These are phyloP conservation scores for Brachypodius melanocephalos DNA, from an alignment of 2,113 vertebrate species.

Conservation along the genomic window DNA sequence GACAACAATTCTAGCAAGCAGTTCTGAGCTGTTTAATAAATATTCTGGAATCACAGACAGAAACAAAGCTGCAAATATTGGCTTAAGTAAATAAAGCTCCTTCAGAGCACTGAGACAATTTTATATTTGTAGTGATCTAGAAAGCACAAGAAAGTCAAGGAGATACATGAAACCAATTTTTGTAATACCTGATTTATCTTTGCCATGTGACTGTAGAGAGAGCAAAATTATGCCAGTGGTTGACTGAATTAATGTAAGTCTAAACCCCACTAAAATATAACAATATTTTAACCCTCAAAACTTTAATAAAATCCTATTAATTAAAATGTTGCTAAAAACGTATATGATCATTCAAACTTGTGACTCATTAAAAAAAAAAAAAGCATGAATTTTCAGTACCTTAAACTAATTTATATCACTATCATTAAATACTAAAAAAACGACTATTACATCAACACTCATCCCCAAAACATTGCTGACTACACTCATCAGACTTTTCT, in stretches of 20 bases:
- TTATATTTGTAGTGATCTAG: background rate
- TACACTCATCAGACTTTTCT: slow-evolving; percentile 18
- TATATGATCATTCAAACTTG: background rate
- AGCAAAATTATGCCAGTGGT: background rate
- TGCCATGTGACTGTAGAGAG: background rate
- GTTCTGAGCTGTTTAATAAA: background rate
- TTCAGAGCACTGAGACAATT: background rate
- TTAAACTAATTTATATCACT: background rate
- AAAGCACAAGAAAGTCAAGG: background rate
- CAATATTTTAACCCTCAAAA: background rate
- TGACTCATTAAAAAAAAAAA: background rate
- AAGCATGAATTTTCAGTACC: background rate
- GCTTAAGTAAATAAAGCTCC: background rate
- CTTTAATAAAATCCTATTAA: background rate
- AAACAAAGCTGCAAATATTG: background rate
- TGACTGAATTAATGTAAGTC: background rate
- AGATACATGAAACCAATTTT: background rate
- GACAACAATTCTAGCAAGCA: slow-evolving; percentile 4
- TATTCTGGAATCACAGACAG: background rate
- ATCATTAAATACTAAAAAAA: background rate
- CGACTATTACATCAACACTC: background rate
- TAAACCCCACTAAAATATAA: background rate
- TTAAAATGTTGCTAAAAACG: background rate
- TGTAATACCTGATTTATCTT: background rate
- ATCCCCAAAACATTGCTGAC: slow-evolving; percentile 20